Percentiles rank a stretch among this genome's conserved stretches.
These are phyloP conservation scores for Chelonus formosanus DNA, from an alignment of 2,888 invertebrate genomes.

Conservation along the genomic window DNA sequence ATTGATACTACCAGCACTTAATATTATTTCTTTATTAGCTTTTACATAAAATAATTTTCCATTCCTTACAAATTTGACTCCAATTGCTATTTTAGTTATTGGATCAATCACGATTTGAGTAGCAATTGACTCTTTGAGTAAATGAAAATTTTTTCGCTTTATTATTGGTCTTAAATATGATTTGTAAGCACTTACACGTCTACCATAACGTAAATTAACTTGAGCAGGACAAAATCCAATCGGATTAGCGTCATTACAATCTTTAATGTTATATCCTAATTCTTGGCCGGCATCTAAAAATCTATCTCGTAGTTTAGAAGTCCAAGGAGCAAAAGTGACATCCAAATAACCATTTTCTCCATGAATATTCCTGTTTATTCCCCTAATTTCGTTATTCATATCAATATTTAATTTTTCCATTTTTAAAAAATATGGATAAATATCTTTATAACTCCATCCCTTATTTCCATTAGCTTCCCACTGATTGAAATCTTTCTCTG, in stretches of 20 bases:
- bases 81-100: conserved; percentile 69
- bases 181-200: conserved; percentile 81
- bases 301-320: conserved; percentile 70
- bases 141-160: conserved; percentile 73
- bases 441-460: conserved; percentile 81
- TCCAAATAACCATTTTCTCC: conserved; percentile 75
- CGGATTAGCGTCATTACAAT: conserved; percentile 73
- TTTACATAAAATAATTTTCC: conserved; percentile 66
- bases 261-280: conserved; percentile 74
- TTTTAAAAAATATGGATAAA: conserved; percentile 81
- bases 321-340: conserved; percentile 74
- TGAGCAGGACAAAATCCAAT: conserved; percentile 77
- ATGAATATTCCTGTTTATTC: conserved; percentile 69
- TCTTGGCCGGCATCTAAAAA: conserved; percentile 76
- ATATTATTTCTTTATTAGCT: conserved; percentile 79
- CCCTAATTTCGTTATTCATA: conserved; percentile 14
- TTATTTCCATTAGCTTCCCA: conserved; percentile 82
- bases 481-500: conserved; percentile 81
- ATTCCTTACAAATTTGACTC: conserved; percentile 76
- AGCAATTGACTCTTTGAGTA: conserved; percentile 76
- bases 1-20: conserved; percentile 84
- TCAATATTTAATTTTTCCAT: conserved; percentile 72
- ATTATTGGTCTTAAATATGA: conserved; percentile 79
- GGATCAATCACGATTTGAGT: conserved; percentile 75
- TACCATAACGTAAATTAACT: conserved; percentile 76